These are phyloP conservation scores for Sycophila sp. DNA, from an alignment of 1,140 invertebrate species.

Conservation along the genomic window DNA sequence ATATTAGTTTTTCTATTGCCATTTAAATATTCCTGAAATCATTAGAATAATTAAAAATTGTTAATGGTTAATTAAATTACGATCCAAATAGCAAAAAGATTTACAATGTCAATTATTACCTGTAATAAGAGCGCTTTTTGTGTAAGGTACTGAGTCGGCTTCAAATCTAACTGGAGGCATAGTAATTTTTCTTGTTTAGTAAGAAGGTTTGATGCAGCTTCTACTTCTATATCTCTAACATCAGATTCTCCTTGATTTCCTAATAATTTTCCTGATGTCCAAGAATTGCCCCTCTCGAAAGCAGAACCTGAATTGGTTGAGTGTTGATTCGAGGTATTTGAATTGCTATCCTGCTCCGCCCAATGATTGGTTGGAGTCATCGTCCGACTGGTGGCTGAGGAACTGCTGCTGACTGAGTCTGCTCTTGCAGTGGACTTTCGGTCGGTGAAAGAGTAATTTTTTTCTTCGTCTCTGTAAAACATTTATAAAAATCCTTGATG, in stretches of 20 bases:
- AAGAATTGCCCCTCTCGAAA: constrained; percentile 48
- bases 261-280: constrained; percentile 45
- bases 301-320: constrained; percentile 50
- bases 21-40: constrained; percentile 62
- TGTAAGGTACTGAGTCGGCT: constrained; percentile 66
- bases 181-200: constrained; percentile 64
- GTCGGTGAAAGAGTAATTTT: constrained; percentile 80
- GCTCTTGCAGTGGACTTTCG: constrained; percentile 75
- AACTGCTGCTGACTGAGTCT: constrained; percentile 61
- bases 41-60: constrained; percentile 31
- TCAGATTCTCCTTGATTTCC: constrained; percentile 47
- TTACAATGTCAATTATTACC: constrained; percentile 52
- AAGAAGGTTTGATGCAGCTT: constrained; percentile 62
- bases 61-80: too few relatives aligned
- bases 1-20: constrained; percentile 60
- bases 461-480: constrained; percentile 78
- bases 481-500: neutral
- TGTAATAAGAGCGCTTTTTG: constrained; percentile 64
- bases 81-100: constrained; percentile 10
- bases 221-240: constrained; percentile 58
- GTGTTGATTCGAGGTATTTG: constrained; percentile 51
- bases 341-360: constrained; percentile 62
- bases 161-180: constrained; percentile 63
- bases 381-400: constrained; percentile 61
- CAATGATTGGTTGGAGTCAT: constrained; percentile 64